Evolutionary conservation across 2,797 vertebrate genomes (phyloP).

Genomic region (Aphelocoma californica): DNA sequence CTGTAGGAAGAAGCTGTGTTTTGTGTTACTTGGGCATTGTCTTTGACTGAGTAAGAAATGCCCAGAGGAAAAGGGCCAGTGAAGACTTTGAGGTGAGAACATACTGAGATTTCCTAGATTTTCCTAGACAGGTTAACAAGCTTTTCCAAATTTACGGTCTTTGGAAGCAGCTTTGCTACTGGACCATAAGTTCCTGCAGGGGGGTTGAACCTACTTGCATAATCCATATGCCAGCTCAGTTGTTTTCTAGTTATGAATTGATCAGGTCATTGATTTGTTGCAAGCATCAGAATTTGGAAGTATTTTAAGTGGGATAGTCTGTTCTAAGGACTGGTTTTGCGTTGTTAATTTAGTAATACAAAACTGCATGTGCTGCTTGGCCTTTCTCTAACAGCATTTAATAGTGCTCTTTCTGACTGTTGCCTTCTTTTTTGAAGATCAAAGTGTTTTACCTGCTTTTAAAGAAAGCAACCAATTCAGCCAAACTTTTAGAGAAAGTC

Average conservation of each 20-base stretch:
- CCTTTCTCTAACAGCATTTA: background rate
- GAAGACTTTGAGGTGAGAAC: fast-evolving
- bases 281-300: background rate
- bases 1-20: background rate
- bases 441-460: background rate
- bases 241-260: background rate
- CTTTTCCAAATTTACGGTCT: background rate
- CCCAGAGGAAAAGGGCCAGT: background rate
- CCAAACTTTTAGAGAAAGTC: background rate
- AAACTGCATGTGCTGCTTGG: background rate
- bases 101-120: background rate
- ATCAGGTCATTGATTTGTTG: background rate
- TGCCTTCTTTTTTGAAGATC: background rate
- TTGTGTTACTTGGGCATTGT: background rate
- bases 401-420: background rate
- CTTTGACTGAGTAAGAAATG: background rate
- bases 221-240: background rate
- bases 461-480: background rate
- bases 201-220: background rate
- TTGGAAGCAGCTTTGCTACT: background rate
- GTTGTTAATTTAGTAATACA: background rate
- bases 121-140: background rate
- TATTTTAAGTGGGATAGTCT: background rate
- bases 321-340: background rate
- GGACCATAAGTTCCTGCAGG: background rate